Conservation (phyloP, 1,140 invertebrate genomes). For the Linepithema humile region DNA sequence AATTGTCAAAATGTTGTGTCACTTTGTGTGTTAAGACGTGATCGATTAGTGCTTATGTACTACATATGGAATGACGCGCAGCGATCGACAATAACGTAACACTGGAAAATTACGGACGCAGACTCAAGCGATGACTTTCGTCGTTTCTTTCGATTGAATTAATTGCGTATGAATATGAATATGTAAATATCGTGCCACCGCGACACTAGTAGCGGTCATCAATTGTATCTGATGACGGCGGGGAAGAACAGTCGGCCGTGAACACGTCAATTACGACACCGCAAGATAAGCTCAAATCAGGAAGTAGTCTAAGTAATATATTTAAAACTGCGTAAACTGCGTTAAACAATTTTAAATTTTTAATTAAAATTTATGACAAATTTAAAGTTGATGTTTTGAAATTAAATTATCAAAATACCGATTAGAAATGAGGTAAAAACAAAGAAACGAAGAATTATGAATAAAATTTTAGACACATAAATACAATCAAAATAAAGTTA, state of each 20-base stretch:
- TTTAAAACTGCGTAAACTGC: background rate
- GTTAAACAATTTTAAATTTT: background rate
- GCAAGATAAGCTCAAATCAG: background rate
- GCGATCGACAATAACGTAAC: background rate
- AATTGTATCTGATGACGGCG: background rate
- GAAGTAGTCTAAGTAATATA: background rate
- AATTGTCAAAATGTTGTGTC: too few species aligned
- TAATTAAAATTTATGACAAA: background rate
- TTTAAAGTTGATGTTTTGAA: background rate
- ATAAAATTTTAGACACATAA: too few species aligned
- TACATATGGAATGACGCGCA: too few species aligned
- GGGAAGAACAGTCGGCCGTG: background rate
- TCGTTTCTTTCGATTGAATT: conserved; percentile 10
- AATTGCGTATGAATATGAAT: background rate
- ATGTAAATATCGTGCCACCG: background rate
- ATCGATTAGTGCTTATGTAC: too few species aligned
- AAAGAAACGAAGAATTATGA: too few species aligned
- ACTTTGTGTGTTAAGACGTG: too few species aligned
- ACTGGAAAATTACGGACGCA: conserved; percentile 14
- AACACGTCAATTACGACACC: background rate
- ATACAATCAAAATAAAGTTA: too few species aligned
- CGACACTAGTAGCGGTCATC: background rate
- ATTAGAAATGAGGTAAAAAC: too few species aligned
- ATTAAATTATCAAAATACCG: background rate
- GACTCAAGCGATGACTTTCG: background rate